Conservation (phyloP, 2,888 invertebrate species). For the Sepiola atlantica region DNA sequence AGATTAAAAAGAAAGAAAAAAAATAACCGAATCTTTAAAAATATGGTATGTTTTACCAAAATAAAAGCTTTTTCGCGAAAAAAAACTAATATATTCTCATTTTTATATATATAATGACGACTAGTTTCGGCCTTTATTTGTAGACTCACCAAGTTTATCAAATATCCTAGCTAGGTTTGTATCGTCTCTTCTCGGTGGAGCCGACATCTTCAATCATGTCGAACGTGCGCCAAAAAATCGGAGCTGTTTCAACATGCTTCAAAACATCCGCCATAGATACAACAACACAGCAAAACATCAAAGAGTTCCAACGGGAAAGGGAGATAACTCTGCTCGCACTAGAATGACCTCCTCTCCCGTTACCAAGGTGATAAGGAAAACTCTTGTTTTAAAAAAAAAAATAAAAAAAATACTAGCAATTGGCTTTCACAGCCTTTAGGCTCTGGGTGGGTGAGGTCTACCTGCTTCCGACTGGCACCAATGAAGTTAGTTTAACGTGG, state of each 20-base stretch:
- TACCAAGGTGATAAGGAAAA: not conserved
- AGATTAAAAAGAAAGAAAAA: too few species aligned
- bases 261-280: conserved; percentile 32
- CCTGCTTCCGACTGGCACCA: too few species aligned
- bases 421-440: too few species aligned
- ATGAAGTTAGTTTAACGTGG: too few species aligned
- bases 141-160: not conserved
- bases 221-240: not conserved
- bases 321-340: not conserved
- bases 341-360: not conserved
- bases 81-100: too few species aligned
- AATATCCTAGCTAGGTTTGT: conserved; percentile 32
- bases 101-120: not conserved
- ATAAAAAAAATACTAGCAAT: too few species aligned
- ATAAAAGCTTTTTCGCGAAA: not conserved
- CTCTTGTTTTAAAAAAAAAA: too few species aligned
- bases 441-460: too few species aligned
- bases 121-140: not conserved
- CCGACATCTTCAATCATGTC: conserved; percentile 11
- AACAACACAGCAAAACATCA: not conserved
- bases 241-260: conserved; percentile 32
- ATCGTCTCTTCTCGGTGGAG: not conserved
- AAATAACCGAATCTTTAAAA: too few species aligned
- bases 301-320: not conserved
- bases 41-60: too few species aligned